Evolutionary conservation across 2,888 invertebrate genomes (phyloP), one percentile per base, ranked within the genome.

Genomic region (Heliothis peltigera): DNA sequence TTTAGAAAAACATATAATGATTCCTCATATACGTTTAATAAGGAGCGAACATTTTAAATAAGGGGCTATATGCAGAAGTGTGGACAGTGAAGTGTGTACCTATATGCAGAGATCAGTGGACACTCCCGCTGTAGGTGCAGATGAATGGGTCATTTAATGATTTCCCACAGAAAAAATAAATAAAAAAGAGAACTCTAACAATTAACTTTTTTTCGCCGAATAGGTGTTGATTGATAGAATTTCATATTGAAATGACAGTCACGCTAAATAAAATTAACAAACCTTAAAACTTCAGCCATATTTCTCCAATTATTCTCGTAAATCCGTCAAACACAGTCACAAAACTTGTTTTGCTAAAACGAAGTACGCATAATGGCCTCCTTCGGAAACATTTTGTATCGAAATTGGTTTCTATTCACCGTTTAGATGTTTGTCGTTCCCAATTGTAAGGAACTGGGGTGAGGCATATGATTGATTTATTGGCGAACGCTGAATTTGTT

Each of bases 401-500:
- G 21, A 52, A 62, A 62, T 67, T 73, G 61, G 47, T 57, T 72
- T 66, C 15, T n/a, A 56, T 70, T 42, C 12, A 52, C 51, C 25
- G 47, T 17, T 47, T 51, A 7, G 15, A 12, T 62, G 25, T 64
- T 64, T 44, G 28, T 47, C 25, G 35, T 43, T 64, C 64, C 42
- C 55, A 70, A 43, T 70, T 63, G 49, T 70, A 47, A 60, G 51
- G 17, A 7, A 42, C 1, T 42, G 18, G 25, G 7, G 54, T 18
- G 12, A 55, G n/a, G 21, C 42, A 6, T 35, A 46, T 58, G 72
- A 72, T 58, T 65, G 66, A 70, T 72, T 70, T 58, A 66, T 65
- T 65, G 46, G 1, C 18, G 17, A 51, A 18, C 0, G 17, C 42
- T 2, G 17, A 42, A 21, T 51, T 64, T 32, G 28, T 49, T 39